A percentile compares a stretch with the other conserved stretches of the same genome.
Evolutionary conservation across 53 echinoderm and acorn worm genomes (phyloP).

Genomic region (Echinometra lucunter): DNA sequence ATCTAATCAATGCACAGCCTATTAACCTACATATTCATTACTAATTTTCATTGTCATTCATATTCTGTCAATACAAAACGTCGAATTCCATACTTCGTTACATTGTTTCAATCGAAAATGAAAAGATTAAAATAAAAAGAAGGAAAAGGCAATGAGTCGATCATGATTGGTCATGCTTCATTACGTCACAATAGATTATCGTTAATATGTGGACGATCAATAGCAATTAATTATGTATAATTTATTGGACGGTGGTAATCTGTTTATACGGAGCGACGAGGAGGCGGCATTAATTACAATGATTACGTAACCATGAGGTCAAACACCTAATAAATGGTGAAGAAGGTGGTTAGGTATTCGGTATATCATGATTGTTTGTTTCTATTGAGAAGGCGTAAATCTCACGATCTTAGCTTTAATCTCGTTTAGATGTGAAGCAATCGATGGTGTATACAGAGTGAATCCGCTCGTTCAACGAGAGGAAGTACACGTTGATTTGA

Average conservation of each 20-base stretch:
- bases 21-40: too few species aligned
- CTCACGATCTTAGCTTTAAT: neutral
- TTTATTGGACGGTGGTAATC: slow-evolving; percentile 38
- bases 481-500: neutral
- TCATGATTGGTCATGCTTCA: slow-evolving; percentile 9
- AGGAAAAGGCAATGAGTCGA: neutral
- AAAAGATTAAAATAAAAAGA: neutral
- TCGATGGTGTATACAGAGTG: neutral
- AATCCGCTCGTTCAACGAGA: neutral
- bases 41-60: too few species aligned
- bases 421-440: slow-evolving; percentile 5
- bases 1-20: neutral
- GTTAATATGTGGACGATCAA: slow-evolving; percentile 17
- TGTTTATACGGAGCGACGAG: slow-evolving; percentile 42
- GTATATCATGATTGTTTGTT: neutral
- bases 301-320: slow-evolving; percentile 48
- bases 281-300: slow-evolving; percentile 14
- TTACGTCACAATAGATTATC: slow-evolving; percentile 47
- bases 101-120: neutral
- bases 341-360: neutral
- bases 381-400: neutral
- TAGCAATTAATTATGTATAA: slow-evolving; percentile 64
- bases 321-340: slow-evolving; percentile 16
- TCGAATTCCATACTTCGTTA: neutral
- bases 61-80: neutral